Percentiles rank a stretch among this genome's conserved stretches.
These are phyloP conservation scores for Platyscelio sp. DNA, from an alignment of 2,888 invertebrate species.

Conservation along the genomic window DNA sequence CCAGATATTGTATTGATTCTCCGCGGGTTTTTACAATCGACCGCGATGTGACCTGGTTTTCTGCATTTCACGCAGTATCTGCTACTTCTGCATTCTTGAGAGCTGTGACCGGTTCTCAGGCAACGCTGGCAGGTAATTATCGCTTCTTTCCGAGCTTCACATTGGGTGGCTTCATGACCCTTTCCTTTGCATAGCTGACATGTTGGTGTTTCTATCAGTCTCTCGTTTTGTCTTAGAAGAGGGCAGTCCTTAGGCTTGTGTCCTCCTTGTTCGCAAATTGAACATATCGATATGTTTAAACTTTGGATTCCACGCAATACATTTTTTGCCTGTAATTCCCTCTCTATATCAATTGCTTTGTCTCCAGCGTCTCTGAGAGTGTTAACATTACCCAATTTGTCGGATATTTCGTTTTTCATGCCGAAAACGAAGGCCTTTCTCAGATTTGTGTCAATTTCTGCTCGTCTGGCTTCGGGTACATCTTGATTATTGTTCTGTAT, in stretches of 20 bases:
- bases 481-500: background rate
- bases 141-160: background rate
- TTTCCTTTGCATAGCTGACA: background rate
- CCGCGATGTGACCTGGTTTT: background rate
- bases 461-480: background rate
- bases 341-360: background rate
- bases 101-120: background rate
- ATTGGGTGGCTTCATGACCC: background rate
- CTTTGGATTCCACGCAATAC: background rate
- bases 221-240: too few species aligned
- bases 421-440: background rate
- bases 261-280: background rate
- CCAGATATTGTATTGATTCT: background rate
- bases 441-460: background rate
- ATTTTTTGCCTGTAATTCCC: background rate
- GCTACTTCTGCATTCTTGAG: background rate
- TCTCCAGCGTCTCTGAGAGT: background rate
- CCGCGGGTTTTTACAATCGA: background rate
- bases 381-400: background rate
- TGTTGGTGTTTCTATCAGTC: too few species aligned
- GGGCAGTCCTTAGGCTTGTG: slow-evolving; percentile 13
- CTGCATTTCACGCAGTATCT: background rate
- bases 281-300: background rate
- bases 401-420: background rate
- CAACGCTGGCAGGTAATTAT: background rate